Evolutionary conservation across 2,888 invertebrate species (phyloP).

Genomic region (Escarpia spicata): DNA sequence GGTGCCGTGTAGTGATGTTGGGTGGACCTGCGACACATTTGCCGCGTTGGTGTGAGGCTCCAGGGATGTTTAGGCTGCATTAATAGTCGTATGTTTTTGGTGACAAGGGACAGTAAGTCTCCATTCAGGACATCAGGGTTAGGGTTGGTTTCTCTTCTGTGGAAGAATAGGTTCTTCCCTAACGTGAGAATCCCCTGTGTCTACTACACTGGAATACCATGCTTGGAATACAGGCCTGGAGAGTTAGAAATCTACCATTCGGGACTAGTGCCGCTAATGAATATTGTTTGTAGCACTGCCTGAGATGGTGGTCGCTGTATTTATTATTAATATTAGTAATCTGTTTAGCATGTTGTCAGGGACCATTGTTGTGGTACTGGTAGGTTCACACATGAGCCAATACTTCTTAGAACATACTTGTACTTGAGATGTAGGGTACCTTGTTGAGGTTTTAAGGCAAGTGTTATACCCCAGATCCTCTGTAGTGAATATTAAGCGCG

Average conservation of each 20-base stretch:
- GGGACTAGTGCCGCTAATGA: not conserved
- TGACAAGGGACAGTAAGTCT: not conserved
- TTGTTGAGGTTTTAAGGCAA: too few relatives aligned
- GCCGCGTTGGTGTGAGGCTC: not conserved
- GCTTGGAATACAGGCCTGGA: not conserved
- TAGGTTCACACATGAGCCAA: not conserved
- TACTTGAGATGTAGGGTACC: not conserved
- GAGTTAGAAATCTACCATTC: not conserved
- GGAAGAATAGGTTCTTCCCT: not conserved
- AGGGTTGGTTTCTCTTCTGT: not conserved
- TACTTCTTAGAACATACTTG: not conserved
- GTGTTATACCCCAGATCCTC: too few relatives aligned
- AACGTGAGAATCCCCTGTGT: not conserved
- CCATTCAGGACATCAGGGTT: not conserved
- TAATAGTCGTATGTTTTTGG: not conserved
- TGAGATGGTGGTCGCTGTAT: not conserved
- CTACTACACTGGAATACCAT: not conserved
- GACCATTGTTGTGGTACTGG: not conserved
- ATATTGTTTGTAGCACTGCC: not conserved
- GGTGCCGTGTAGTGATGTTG: not conserved
- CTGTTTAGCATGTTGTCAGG: not conserved
- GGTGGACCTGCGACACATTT: not conserved
- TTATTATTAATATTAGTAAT: not conserved
- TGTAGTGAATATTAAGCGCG: too few relatives aligned
- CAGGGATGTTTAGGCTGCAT: not conserved